phyloP scores from a whole-genome alignment of 2,113 vertebrate species.

The Dromiciops gliroides region DNA sequence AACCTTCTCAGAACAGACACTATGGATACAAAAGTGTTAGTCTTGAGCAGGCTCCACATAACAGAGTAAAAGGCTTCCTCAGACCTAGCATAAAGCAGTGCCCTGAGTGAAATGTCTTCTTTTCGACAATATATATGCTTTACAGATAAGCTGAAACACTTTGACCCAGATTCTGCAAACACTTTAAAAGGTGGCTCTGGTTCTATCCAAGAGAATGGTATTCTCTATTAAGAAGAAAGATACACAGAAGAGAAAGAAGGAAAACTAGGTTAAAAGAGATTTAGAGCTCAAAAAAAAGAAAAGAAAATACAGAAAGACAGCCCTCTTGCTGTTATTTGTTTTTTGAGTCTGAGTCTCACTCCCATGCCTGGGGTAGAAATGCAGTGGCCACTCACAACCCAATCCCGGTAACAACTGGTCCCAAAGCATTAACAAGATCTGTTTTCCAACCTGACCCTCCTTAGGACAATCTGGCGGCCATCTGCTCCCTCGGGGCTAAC shows the following conservation, averaged over 20 bases:
- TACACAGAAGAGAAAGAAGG: not conserved
- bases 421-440: not conserved
- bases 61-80: not conserved
- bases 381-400: not conserved
- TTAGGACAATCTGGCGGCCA: too few species aligned
- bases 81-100: not conserved
- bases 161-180: not conserved
- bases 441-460: not conserved
- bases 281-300: not conserved
- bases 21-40: constrained; percentile 18
- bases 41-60: not conserved
- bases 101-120: not conserved
- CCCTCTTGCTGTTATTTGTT: not conserved
- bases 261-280: constrained; percentile 33
- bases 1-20: constrained; percentile 19
- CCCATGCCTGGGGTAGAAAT: not conserved
- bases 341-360: not conserved
- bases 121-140: not conserved
- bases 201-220: not conserved
- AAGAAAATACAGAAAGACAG: not conserved
- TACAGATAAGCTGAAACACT: not conserved
- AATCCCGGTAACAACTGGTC: not conserved
- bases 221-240: not conserved
- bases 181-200: not conserved
- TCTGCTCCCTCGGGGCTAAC: not conserved